Evolutionary conservation across 2,888 invertebrate species (phyloP).

Genomic region (Orthosia incerta): DNA sequence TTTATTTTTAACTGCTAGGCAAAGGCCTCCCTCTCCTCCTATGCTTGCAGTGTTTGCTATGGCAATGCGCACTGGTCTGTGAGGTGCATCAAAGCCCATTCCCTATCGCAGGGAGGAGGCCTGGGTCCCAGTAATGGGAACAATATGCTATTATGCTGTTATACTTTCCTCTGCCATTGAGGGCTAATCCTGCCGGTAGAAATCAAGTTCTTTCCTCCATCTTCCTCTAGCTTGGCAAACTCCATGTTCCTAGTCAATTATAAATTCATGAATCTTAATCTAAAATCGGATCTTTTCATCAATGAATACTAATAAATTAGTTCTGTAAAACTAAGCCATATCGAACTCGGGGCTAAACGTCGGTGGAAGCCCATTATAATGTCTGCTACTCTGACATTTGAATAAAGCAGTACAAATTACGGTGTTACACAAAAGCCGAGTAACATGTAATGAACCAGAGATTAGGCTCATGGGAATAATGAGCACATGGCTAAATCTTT

Average conservation of each 20-base stretch:
- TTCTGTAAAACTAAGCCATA: constrained; percentile 47
- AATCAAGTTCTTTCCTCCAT: neutral
- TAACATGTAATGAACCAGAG: constrained; percentile 61
- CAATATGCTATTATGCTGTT: too few relatives aligned
- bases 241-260: neutral
- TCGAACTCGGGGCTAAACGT: constrained; percentile 55
- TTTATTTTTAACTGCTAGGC: neutral
- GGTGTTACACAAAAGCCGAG: constrained; percentile 56
- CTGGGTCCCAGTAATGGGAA: too few relatives aligned
- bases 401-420: constrained; percentile 76
- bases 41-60: neutral
- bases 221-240: neutral
- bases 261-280: constrained; percentile 21
- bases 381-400: constrained; percentile 73
- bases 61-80: too few relatives aligned
- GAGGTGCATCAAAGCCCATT: too few relatives aligned
- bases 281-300: constrained; percentile 53
- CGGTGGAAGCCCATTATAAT: constrained; percentile 69
- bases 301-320: constrained; percentile 65
- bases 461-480: constrained; percentile 54
- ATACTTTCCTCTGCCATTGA: neutral
- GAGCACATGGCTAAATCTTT: constrained; percentile 24
- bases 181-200: neutral
- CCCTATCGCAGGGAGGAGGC: too few relatives aligned
- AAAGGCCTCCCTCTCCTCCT: neutral